Evolutionary conservation across 2,113 vertebrate species (phyloP).

Genomic region (Eretmochelys imbricata): DNA sequence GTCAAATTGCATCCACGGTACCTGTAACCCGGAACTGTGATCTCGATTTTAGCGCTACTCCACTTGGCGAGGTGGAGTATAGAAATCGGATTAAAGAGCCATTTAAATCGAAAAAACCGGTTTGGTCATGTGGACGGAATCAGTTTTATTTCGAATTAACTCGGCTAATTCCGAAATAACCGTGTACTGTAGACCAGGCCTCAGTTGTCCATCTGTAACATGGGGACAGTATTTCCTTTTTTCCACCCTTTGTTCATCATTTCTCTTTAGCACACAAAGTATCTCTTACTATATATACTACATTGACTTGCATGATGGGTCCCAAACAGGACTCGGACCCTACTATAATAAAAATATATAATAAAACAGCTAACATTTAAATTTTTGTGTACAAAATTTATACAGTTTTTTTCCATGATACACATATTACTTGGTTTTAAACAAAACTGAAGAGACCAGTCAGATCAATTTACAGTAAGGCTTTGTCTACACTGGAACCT

Average conservation of each 20-base stretch:
- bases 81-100: too few relatives aligned
- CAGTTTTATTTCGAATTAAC: too few relatives aligned
- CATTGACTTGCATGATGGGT: not conserved
- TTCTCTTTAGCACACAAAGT: not conserved
- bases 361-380: not conserved
- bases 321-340: not conserved
- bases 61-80: too few relatives aligned
- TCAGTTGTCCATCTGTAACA: not conserved
- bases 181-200: too few relatives aligned
- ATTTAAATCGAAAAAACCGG: too few relatives aligned
- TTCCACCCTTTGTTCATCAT: not conserved
- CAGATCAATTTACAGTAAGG: constrained; percentile 1
- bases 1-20: too few relatives aligned
- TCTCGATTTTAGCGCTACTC: too few relatives aligned
- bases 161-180: too few relatives aligned
- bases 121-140: too few relatives aligned
- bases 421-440: not conserved
- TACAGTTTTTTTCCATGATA: not conserved
- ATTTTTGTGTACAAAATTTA: not conserved
- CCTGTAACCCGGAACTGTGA: too few relatives aligned
- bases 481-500: too few relatives aligned
- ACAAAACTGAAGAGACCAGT: not conserved
- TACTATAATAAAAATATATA: not conserved
- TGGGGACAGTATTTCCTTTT: not conserved
- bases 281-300: fast-evolving